Percentiles rank a stretch among this genome's conserved stretches.
Evolutionary conservation across 2,888 invertebrate genomes (phyloP).

Genomic region (Eugnorisma glareosa): DNA sequence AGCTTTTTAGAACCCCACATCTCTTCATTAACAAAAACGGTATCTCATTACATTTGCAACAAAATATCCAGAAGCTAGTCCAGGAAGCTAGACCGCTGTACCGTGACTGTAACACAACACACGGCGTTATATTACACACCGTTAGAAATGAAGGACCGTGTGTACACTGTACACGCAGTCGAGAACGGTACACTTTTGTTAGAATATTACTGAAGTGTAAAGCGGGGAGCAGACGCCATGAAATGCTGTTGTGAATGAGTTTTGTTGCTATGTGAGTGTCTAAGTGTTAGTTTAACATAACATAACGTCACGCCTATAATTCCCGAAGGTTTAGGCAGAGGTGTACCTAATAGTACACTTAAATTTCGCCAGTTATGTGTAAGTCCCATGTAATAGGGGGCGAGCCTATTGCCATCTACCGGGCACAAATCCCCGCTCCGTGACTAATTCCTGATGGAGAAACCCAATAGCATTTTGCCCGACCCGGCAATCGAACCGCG

Average conservation of each 20-base stretch:
- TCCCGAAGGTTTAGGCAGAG: too few relatives aligned
- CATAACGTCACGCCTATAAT: too few relatives aligned
- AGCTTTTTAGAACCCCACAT: not conserved
- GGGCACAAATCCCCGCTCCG: too few relatives aligned
- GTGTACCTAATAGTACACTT: too few relatives aligned
- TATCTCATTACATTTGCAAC: slow-evolving; percentile 46
- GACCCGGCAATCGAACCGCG: too few relatives aligned
- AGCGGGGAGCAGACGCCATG: slow-evolving; percentile 37
- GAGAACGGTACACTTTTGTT: slow-evolving; percentile 60
- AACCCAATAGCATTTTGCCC: too few relatives aligned
- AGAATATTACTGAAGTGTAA: slow-evolving; percentile 42
- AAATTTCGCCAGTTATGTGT: too few relatives aligned
- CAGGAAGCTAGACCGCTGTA: slow-evolving; percentile 59
- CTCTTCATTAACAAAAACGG: slow-evolving; percentile 4
- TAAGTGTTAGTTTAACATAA: too few relatives aligned
- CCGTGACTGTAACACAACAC: slow-evolving; percentile 64
- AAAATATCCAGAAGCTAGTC: slow-evolving; percentile 54
- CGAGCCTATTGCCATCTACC: too few relatives aligned
- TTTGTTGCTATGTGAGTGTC: slow-evolving; percentile 18
- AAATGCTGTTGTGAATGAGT: slow-evolving; percentile 14
- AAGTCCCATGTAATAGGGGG: too few relatives aligned
- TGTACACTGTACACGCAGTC: slow-evolving; percentile 55
- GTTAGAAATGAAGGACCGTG: slow-evolving; percentile 56
- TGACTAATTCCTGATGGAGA: too few relatives aligned
- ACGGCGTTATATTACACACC: slow-evolving; percentile 54